Base-by-base conservation (phyloP, 2,888 invertebrate species). In the Phaonia tiefii region DNA sequence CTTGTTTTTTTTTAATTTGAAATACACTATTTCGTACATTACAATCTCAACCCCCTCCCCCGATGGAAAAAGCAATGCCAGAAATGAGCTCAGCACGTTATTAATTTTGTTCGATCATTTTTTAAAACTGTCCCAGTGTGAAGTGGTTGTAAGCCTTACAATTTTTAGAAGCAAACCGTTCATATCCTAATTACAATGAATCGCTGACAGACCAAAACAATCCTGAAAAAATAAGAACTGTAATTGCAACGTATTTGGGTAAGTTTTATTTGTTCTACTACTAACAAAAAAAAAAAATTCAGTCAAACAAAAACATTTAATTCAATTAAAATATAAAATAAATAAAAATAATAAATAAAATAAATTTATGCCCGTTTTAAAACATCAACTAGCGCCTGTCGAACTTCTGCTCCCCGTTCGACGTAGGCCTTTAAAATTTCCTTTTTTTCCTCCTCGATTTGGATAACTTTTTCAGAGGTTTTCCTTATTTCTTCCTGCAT, bases 121-220 rank as follows among this genome's bases (percentile, higher is more conserved):
- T n/a, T n/a, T n/a, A n/a, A n/a, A n/a, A n/a, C n/a, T n/a, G n/a
- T n/a, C n/a, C n/a, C n/a, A 56, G 26, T n/a, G 56, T 13, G 1
- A 56, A 26, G n/a, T 56, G 56, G 56, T 26, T 56, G 15, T 13
- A 56, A 25, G 13, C 1, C 11, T 56, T 56, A n/a, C 56, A 26
- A 8, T 0, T n/a, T 4, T 10, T n/a, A 10, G 56, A 56, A 56
- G 26, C 11, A 13, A 26, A 56, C 15, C 56, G 56, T 13, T 56
- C 56, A 26, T 56, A 56, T n/a, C 56, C 56, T n/a, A 26, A 51
- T 1, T 11, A 51, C 4, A 22, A 25, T 26, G n/a, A 11, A 2
- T 13, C 26, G 1, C 15, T 26, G 8, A 25, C 56, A 26, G 56
- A 26, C 26, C 26, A n/a, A 11, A 22, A 22, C 7, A 20, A 51